These are phyloP conservation scores for Neoscelio sp. DNA, from an alignment of 2,888 invertebrate species.

Conservation along the genomic window DNA sequence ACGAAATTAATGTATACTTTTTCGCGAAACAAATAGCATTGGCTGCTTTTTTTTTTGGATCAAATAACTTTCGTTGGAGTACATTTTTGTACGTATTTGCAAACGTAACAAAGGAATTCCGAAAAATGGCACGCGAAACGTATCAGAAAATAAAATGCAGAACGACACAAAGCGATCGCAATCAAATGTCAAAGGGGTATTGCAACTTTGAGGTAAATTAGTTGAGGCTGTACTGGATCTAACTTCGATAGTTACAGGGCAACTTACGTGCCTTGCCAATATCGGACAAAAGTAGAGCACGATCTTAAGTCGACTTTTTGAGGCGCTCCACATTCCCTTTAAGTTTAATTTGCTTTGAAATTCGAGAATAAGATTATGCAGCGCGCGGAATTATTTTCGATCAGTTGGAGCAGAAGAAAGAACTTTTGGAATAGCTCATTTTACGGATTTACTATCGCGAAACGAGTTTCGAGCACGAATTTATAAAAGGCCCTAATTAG, in stretches of 20 bases:
- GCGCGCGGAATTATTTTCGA: constrained; percentile 37
- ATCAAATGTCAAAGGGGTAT: constrained; percentile 39
- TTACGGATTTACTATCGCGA: no score
- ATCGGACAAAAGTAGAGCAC: constrained; percentile 36
- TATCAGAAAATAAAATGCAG: constrained; percentile 1
- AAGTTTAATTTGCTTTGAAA: constrained; percentile 36
- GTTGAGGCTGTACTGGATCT: constrained; percentile 12
- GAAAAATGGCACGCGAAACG: not conserved
- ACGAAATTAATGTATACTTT: constrained; percentile 8
- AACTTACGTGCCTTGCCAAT: constrained; percentile 27
- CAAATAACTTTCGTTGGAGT: no score
- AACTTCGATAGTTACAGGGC: constrained; percentile 33
- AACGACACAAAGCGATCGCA: constrained; percentile 9
- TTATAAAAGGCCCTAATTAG: no score
- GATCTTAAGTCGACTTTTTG: constrained; percentile 35
- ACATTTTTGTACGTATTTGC: no score
- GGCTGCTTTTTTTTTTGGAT: no score
- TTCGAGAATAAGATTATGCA: constrained; percentile 13
- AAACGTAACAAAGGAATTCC: constrained; percentile 22
- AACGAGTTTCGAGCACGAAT: no score
- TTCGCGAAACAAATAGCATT: no score
- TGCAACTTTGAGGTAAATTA: constrained; percentile 43
- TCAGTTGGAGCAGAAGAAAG: not conserved
- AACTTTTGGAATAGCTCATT: no score
- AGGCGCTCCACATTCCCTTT: constrained; percentile 22